Evolutionary conservation across 2,888 invertebrate genomes (phyloP).

Genomic region (Eupeodes luniger): DNA sequence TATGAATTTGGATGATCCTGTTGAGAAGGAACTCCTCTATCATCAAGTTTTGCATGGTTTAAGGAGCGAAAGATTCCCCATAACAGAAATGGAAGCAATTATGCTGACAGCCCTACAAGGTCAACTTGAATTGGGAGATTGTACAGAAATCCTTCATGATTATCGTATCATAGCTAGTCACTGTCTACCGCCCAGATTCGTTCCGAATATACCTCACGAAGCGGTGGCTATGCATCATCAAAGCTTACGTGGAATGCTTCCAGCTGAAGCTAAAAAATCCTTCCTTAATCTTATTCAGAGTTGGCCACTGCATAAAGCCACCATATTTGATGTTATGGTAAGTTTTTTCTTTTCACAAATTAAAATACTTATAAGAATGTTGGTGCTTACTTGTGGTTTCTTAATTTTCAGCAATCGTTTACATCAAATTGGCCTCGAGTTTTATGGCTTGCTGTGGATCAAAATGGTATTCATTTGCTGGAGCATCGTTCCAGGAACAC

Average conservation of each 20-base stretch:
- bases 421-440: slow-evolving; percentile 97
- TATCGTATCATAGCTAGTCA: slow-evolving; percentile 90
- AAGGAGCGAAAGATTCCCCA: slow-evolving; percentile 95
- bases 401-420: slow-evolving; percentile 92
- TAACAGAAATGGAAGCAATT: slow-evolving; percentile 97
- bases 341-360: slow-evolving; percentile 78
- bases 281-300: slow-evolving; percentile 96
- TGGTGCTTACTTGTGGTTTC: background rate
- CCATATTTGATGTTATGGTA: slow-evolving; percentile 97
- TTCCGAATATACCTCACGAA: slow-evolving; percentile 91
- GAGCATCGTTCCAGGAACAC: slow-evolving; percentile 95
- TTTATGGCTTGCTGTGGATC: slow-evolving; percentile 96
- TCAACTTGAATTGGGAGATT: slow-evolving; percentile 95
- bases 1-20: slow-evolving; percentile 91
- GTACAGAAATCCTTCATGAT: slow-evolving; percentile 88
- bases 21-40: slow-evolving; percentile 96
- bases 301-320: slow-evolving; percentile 96
- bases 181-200: slow-evolving; percentile 93
- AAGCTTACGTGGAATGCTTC: slow-evolving; percentile 93
- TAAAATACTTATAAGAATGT: background rate
- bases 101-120: slow-evolving; percentile 97
- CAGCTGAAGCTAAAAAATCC: slow-evolving; percentile 94
- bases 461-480: slow-evolving; percentile 94
- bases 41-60: slow-evolving; percentile 96
- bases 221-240: slow-evolving; percentile 96